Evolutionary conservation across 2,888 invertebrate species (phyloP).

Genomic region (Pristionchus maxplancki): DNA sequence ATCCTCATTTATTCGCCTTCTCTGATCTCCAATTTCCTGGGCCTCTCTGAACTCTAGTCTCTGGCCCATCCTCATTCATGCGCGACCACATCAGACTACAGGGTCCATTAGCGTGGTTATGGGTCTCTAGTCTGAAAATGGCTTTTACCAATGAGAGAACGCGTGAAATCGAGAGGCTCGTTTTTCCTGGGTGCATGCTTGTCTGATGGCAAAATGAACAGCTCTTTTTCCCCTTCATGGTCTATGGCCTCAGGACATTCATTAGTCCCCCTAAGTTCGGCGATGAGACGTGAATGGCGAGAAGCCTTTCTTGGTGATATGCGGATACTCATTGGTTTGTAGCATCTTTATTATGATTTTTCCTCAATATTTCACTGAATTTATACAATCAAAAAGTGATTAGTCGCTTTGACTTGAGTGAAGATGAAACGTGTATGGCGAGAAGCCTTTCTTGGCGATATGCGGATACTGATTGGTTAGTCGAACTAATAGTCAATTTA

Average conservation of each 20-base stretch:
- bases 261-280: not conserved
- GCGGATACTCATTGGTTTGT: not conserved
- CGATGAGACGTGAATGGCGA: not conserved
- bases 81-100: not conserved
- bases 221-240: too few species aligned
- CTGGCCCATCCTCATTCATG: not conserved
- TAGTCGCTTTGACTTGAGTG: too few species aligned
- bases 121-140: not conserved
- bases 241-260: not conserved
- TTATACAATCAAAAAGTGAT: too few species aligned
- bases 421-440: not conserved
- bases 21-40: too few species aligned
- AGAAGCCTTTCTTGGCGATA: not conserved
- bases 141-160: not conserved
- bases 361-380: too few species aligned
- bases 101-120: not conserved
- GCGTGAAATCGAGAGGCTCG: not conserved
- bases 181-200: too few species aligned
- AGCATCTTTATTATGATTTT: too few species aligned
- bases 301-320: not conserved
- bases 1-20: too few species aligned
- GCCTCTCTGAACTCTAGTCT: not conserved
- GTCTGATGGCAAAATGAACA: too few species aligned
- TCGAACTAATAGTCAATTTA: not conserved
- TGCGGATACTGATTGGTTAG: not conserved